phyloP scores from a whole-genome alignment of 2,797 vertebrate species.

The Oryzias sinensis region DNA sequence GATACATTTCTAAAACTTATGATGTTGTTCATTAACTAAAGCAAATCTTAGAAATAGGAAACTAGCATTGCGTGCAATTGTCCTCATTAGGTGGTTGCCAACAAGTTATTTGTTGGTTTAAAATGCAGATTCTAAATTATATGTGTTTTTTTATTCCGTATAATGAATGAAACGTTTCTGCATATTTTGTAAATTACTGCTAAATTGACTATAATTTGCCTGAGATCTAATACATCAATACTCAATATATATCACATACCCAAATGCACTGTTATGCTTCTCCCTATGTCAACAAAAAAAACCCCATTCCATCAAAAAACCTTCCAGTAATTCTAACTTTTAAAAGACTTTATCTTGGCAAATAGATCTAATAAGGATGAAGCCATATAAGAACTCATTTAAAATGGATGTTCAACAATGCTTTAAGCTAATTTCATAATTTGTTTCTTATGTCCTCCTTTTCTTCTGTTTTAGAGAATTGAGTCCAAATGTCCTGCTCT shows the following conservation, averaged over 20 bases:
- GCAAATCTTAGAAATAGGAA: neutral
- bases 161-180: slow-evolving; percentile 31
- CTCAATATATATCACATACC: slow-evolving; percentile 42
- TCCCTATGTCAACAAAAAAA: slow-evolving; percentile 20
- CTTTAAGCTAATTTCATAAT: neutral
- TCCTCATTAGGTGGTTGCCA: slow-evolving; percentile 38
- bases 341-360: neutral
- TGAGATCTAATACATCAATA: slow-evolving; percentile 35
- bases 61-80: slow-evolving; percentile 43
- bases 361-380: too few relatives aligned
- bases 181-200: slow-evolving; percentile 51
- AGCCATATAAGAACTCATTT: too few relatives aligned
- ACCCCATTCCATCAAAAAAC: slow-evolving; percentile 8
- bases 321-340: slow-evolving; percentile 20
- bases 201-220: slow-evolving; percentile 52
- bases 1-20: neutral
- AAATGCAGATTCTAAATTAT: slow-evolving; percentile 25
- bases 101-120: slow-evolving; percentile 42
- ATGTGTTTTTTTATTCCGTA: slow-evolving; percentile 32
- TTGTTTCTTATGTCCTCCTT: slow-evolving; percentile 15
- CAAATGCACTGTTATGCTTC: slow-evolving; percentile 36
- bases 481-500: slow-evolving; percentile 96
- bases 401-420: neutral
- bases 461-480: slow-evolving; percentile 85
- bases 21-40: too few relatives aligned